Percentiles rank a stretch among this genome's conserved stretches.
phyloP scores from a whole-genome alignment of 2,888 invertebrate species.

The Nineta flava region DNA sequence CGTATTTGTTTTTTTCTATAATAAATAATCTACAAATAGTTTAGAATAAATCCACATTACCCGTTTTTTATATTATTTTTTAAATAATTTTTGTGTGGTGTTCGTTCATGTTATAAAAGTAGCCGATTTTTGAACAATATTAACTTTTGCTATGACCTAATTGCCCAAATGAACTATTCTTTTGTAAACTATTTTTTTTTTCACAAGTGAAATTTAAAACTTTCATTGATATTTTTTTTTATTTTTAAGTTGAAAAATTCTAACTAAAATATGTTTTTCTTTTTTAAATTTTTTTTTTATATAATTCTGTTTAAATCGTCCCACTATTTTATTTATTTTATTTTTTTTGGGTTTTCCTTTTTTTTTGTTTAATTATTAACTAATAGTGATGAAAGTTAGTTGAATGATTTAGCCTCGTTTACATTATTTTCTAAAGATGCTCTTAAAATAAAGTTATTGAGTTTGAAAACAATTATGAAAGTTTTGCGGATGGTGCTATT shows the following conservation, averaged over 20 bases:
- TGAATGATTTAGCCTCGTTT: no score
- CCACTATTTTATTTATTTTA: no score
- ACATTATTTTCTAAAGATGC: no score
- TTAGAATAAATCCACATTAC: slow-evolving; percentile 6
- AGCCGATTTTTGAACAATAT: not conserved
- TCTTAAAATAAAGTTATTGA: no score
- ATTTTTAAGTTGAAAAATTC: not conserved
- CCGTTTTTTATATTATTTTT: not conserved
- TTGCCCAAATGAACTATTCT: not conserved
- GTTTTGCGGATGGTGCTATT: no score
- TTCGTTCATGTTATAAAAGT: not conserved
- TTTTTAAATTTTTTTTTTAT: not conserved
- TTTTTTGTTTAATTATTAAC: no score
- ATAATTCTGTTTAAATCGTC: no score
- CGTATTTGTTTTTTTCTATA: no score
- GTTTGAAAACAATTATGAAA: no score
- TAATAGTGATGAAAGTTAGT: no score
- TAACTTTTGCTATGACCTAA: not conserved
- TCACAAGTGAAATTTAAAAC: not conserved
- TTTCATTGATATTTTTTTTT: slow-evolving; percentile 1
- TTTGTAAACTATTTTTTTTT: not conserved
- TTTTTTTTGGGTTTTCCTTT: no score
- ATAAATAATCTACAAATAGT: not conserved
- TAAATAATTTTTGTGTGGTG: not conserved
- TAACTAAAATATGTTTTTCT: not conserved